Base-by-base conservation (phyloP, 2,888 invertebrate species). In the Podotricha telesiphe region DNA sequence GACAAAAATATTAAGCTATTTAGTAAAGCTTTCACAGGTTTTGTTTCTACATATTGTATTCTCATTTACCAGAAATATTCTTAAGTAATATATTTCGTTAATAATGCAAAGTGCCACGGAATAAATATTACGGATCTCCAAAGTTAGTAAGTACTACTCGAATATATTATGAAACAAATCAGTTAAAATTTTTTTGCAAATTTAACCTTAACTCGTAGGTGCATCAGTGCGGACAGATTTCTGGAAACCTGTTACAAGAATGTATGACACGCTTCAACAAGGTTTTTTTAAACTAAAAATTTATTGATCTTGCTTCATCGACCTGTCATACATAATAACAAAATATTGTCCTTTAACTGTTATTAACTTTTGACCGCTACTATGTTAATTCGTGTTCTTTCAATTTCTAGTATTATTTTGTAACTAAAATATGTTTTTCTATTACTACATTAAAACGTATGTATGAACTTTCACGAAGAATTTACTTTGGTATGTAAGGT, bases 181-280 rank as follows among this genome's bases (percentile, higher is more conserved):
- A 45, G 42, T 59, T 67, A 62, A 75, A 71, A 73, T 73, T 69
- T n/a, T n/a, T 75, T 71, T 72, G 70, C 76, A 78, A 80, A 80
- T 45, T 73, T 79, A 80, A 78, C 75, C 78, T 84, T 80, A 82
- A 73, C 69, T 68, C 72, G 78, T 78, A 79, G 80, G 77, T 79
- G 74, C 80, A 83, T 83, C 83, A 77, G 68, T 65, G 71, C 75
- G 71, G 73, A 75, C 79, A 81, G 76, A 83, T 82, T 79, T 82
- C 70, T 73, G 77, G 74, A 86, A 87, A 88, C 86, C 86, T 83
- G 87, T 86, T 82, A 76, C 81, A 77, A 77, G 78, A 77, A 79
- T 80, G 80, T 82, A 78, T 86, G 89, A 86, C 87, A 88, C 76
- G 87, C 84, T 84, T 84, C 80, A 85, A 80, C 83, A 82, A 85